Evolutionary conservation across 2,797 vertebrate genomes (phyloP).

Genomic region (Microctenopoma steveboyesi): DNA sequence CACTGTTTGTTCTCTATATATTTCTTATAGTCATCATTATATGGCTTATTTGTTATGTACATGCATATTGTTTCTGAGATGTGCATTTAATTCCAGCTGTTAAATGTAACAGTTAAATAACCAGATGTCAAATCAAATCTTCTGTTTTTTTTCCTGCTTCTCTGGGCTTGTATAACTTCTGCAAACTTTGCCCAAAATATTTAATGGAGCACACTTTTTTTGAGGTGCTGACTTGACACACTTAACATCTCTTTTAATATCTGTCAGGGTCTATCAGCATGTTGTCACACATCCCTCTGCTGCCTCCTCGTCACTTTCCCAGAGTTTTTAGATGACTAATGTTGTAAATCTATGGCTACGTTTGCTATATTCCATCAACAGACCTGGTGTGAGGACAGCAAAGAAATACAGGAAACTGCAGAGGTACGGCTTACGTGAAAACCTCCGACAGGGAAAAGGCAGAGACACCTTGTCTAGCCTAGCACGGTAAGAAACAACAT

Average conservation of each 20-base stretch:
- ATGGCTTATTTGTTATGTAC: too few species aligned
- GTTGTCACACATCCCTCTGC: slow-evolving; percentile 11
- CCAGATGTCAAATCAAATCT: too few species aligned
- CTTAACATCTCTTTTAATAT: slow-evolving; percentile 42
- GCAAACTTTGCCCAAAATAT: slow-evolving; percentile 27
- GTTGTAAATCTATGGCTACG: slow-evolving; percentile 22
- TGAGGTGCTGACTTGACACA: slow-evolving; percentile 41
- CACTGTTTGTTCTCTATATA: neutral
- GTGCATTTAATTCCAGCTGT: neutral
- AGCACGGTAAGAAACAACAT: slow-evolving; percentile 69
- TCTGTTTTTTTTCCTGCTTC: neutral
- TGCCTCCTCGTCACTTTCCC: slow-evolving; percentile 28
- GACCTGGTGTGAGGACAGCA: slow-evolving; percentile 8
- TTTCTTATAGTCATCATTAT: neutral
- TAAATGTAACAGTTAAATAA: neutral
- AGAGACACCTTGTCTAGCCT: slow-evolving; percentile 72
- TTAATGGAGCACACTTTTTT: slow-evolving; percentile 38
- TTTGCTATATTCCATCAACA: slow-evolving; percentile 3
- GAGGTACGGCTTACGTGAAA: slow-evolving; percentile 15
- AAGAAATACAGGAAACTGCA: slow-evolving; percentile 50
- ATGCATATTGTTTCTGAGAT: too few species aligned
- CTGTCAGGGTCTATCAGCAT: slow-evolving; percentile 34
- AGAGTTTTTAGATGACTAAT: slow-evolving; percentile 5
- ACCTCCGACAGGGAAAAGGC: slow-evolving; percentile 46
- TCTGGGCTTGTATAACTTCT: slow-evolving; percentile 7